Base-by-base conservation (phyloP, 1,140 invertebrate genomes). In the Rhagoletis pomonella region DNA sequence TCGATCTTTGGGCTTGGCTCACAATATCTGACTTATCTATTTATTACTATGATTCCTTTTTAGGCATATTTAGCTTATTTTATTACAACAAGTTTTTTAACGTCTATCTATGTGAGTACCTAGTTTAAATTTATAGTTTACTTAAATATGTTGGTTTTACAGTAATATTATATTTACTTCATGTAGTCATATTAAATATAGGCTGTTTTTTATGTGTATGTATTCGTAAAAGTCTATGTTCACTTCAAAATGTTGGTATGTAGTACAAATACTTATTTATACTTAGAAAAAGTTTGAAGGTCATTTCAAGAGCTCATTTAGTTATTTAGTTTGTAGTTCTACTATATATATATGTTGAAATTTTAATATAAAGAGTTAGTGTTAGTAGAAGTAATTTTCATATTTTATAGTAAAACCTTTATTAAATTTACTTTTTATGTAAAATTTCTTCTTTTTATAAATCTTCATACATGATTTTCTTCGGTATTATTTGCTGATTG, bases 71-170 rank as follows among this genome's bases (percentile, higher is more conserved):
- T 19, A n/a, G 55, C 47, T 81, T 10, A 58, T 55, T 81, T 81
- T 81, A 81, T 19, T 81, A 81, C 73, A 81, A 55, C 73, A 81
- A 50, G 17, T 81, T 81, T 81, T 81, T 7, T 7, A 81, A 19
- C 17, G 7, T 19, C 73, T 81, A 81, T 44, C 73, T 81, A 81
- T 9, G 44, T 81, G 47, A 55, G 73, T 55, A 55, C 7, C 55
- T 10, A 9, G 5, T 55, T 77, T 77, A 4, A 12, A n/a, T 47
- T 14, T 50, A 55, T 55, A 55, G 50, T 10, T 55, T 10, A 55
- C 5, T 55, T 55, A 7, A 55, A 55, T 55, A 5, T 1, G 50
- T 29, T 29, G 50, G 50, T 55, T 55, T 1, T 55, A 7, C 10
- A 55, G 50, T 55, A 55, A 55, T 55, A 29, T 29, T 29, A 29